phyloP scores from a whole-genome alignment of 2,888 invertebrate species.

The Unio delphinus region DNA sequence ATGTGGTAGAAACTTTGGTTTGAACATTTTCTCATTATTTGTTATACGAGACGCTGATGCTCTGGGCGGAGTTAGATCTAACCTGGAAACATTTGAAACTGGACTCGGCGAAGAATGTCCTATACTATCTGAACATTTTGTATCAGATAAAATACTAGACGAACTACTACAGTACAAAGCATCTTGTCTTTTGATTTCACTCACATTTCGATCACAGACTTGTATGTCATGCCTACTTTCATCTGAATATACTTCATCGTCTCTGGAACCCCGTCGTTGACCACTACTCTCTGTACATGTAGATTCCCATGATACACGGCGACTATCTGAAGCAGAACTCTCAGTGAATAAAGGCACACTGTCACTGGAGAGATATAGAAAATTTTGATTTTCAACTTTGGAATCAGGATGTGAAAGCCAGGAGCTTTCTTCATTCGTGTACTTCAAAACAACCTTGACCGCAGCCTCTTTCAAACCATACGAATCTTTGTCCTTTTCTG shows the following conservation, averaged over 20 bases:
- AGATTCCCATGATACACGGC: too few relatives aligned
- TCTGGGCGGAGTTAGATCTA: conserved; percentile 8
- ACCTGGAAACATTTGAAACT: conserved; percentile 4
- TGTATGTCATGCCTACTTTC: background rate
- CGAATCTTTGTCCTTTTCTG: background rate
- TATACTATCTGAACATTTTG: conserved; percentile 15
- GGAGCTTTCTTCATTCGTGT: background rate
- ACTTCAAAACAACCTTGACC: background rate
- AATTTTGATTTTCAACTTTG: conserved; percentile 4
- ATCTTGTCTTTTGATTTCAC: conserved; percentile 20
- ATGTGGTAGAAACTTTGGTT: conserved; percentile 2
- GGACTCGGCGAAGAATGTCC: conserved; percentile 6
- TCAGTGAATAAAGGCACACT: too few relatives aligned
- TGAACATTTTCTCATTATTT: conserved; percentile 2
- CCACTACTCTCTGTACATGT: too few relatives aligned
- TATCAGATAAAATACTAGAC: conserved; percentile 45
- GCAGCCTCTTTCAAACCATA: conserved; percentile 14
- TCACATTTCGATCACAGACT: conserved; percentile 2
- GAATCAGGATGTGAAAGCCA: too few relatives aligned
- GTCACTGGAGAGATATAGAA: background rate
- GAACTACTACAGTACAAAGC: conserved; percentile 44
- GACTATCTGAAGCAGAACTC: too few relatives aligned
- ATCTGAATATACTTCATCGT: too few relatives aligned
- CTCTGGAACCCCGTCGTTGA: too few relatives aligned
- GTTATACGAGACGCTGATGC: background rate